A percentile compares a stretch with the other conserved stretches of the same genome.
These are phyloP conservation scores for Tyrophagus putrescentiae DNA, from an alignment of 1,140 invertebrate species.

Conservation along the genomic window DNA sequence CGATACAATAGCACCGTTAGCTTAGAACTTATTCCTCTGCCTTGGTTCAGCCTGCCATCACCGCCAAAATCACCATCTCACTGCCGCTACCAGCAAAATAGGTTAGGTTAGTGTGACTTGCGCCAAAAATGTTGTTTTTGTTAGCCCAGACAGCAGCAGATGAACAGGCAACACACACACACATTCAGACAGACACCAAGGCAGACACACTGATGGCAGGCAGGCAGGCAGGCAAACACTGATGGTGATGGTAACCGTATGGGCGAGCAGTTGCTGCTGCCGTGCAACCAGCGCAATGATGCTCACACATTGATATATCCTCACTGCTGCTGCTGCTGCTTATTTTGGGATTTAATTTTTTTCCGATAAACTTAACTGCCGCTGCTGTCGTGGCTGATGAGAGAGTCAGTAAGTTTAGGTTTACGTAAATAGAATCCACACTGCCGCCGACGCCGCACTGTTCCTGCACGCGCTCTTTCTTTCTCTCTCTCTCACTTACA, in stretches of 20 bases:
- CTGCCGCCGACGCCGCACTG: neutral
- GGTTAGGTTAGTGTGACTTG: constrained; percentile 12
- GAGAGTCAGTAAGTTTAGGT: constrained; percentile 1
- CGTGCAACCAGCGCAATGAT: no score
- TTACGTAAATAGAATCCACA: neutral
- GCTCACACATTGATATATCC: no score
- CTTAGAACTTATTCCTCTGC: no score
- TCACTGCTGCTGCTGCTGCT: no score
- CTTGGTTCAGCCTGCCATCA: no score
- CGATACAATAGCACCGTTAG: no score
- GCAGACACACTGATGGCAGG: no score
- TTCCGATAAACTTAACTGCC: constrained; percentile 1
- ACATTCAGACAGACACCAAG: no score
- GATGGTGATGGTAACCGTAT: neutral
- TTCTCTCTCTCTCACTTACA: neutral
- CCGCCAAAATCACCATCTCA: no score
- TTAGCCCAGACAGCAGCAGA: no score
- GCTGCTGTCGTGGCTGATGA: neutral
- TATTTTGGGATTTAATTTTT: constrained; percentile 10
- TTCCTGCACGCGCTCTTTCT: neutral
- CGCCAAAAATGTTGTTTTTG: constrained; percentile 13
- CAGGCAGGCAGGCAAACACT: neutral
- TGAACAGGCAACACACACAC: no score
- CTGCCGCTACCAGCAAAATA: neutral
- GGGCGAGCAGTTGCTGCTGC: no score